Conservation (phyloP, 2,888 invertebrate species). For the Dione juno region DNA sequence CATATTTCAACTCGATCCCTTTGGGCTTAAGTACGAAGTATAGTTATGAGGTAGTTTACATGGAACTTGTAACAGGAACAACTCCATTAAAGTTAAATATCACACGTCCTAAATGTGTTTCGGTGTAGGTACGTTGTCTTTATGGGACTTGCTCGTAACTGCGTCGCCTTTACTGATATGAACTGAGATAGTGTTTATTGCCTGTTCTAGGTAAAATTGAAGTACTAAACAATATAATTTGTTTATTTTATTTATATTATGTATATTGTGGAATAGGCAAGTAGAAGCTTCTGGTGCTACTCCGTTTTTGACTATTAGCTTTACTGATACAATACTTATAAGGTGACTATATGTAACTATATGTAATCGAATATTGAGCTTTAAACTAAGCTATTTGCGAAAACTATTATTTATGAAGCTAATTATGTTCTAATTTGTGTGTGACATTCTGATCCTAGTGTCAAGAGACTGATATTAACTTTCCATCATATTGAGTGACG, state of each 20-base stretch:
- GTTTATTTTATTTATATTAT: neutral
- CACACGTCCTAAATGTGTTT: slow-evolving; percentile 45
- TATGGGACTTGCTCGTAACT: slow-evolving; percentile 36
- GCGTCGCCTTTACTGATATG: slow-evolving; percentile 24
- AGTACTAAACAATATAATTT: neutral
- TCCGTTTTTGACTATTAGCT: too few relatives aligned
- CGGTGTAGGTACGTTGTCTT: slow-evolving; percentile 43
- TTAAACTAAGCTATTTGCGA: too few relatives aligned
- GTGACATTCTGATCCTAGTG: too few relatives aligned
- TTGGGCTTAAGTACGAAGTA: slow-evolving; percentile 50
- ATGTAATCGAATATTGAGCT: too few relatives aligned
- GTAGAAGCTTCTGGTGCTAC: too few relatives aligned
- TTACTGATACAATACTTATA: too few relatives aligned
- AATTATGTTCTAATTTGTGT: too few relatives aligned
- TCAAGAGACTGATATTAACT: too few relatives aligned
- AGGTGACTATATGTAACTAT: too few relatives aligned
- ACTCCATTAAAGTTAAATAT: slow-evolving; percentile 56
- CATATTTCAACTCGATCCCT: slow-evolving; percentile 58
- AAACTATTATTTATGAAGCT: too few relatives aligned
- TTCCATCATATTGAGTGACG: too few relatives aligned
- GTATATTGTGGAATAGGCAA: neutral
- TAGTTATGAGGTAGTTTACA: slow-evolving; percentile 50
- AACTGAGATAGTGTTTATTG: slow-evolving; percentile 29
- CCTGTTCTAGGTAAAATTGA: slow-evolving; percentile 6
- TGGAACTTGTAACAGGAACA: slow-evolving; percentile 44